Percentiles rank a stretch among this genome's conserved stretches.
These are phyloP conservation scores for Rhagophthalmus giganteus DNA, from an alignment of 2,888 invertebrate genomes.

Conservation along the genomic window DNA sequence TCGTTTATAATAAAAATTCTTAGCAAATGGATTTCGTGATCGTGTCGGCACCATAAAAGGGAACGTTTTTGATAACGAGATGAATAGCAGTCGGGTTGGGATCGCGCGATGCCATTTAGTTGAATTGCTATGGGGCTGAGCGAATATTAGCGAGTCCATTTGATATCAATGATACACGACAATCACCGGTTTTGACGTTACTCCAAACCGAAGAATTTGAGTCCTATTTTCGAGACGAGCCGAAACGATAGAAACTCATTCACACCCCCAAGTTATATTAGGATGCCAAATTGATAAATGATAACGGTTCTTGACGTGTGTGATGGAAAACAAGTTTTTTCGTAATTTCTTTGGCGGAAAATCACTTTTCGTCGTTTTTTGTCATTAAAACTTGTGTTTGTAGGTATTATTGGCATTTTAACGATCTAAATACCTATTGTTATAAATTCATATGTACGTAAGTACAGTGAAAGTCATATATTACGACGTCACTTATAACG, in stretches of 20 bases:
- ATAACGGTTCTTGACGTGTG: too few species aligned
- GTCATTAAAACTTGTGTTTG: too few species aligned
- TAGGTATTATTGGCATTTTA: too few species aligned
- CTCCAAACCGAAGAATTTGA: constrained; percentile 6
- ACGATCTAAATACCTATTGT: too few species aligned
- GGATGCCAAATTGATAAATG: constrained; percentile 12
- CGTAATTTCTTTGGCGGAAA: too few species aligned
- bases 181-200: constrained; percentile 22
- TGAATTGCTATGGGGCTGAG: constrained; percentile 27
- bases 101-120: constrained; percentile 23
- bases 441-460: too few species aligned
- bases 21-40: constrained; percentile 29
- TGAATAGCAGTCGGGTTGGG: constrained; percentile 25
- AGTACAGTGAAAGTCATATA: too few species aligned
- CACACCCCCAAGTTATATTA: constrained; percentile 3
- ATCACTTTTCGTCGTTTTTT: too few species aligned
- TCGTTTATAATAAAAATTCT: constrained; percentile 29
- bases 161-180: constrained; percentile 29
- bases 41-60: constrained; percentile 24
- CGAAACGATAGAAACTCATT: constrained; percentile 10
- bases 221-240: constrained; percentile 10
- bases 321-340: too few species aligned
- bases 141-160: constrained; percentile 31
- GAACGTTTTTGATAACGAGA: constrained; percentile 30
- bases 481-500: too few species aligned